These are phyloP conservation scores for Trematocara stigmaticum DNA, from an alignment of 2,113 vertebrate species.

Conservation along the genomic window DNA sequence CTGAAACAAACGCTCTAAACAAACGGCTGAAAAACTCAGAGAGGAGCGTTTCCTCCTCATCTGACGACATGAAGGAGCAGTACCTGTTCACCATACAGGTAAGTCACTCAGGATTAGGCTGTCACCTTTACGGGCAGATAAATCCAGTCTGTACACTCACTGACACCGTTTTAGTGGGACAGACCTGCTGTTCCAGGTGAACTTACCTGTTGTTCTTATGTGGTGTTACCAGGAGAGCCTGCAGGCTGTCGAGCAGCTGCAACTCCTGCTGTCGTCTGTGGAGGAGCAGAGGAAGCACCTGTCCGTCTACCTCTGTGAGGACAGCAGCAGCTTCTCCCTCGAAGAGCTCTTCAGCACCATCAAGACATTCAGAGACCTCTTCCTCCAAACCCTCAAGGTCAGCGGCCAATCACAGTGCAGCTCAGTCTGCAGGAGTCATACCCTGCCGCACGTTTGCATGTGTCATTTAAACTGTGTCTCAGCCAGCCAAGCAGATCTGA, in stretches of 20 bases:
- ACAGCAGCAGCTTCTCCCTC: constrained; percentile 76
- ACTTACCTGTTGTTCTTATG: neutral
- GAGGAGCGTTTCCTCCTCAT: constrained; percentile 56
- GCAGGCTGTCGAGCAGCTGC: constrained; percentile 67
- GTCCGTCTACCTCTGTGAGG: constrained; percentile 86
- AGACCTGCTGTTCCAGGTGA: neutral
- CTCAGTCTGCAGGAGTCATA: neutral
- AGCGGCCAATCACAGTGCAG: neutral
- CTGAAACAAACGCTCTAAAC: constrained; percentile 68
- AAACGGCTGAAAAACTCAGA: constrained; percentile 75
- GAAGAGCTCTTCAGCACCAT: constrained; percentile 83
- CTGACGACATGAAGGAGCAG: constrained; percentile 75
- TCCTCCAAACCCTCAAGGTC: constrained; percentile 83
- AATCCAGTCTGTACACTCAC: neutral
- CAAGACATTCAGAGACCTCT: constrained; percentile 84
- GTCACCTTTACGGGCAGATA: neutral
- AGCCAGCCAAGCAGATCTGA: neutral
- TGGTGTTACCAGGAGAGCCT: constrained; percentile 70
- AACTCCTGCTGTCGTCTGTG: constrained; percentile 71
- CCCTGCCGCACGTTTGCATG: neutral
- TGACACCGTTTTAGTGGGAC: neutral
- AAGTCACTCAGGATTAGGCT: neutral
- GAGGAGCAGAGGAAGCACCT: constrained; percentile 62
- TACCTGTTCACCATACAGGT: constrained; percentile 53
- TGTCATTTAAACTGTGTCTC: neutral